Percentiles rank a stretch among this genome's conserved stretches.
Evolutionary conservation across 1,140 invertebrate genomes (phyloP).

Genomic region (Panagrolaimus sp.): DNA sequence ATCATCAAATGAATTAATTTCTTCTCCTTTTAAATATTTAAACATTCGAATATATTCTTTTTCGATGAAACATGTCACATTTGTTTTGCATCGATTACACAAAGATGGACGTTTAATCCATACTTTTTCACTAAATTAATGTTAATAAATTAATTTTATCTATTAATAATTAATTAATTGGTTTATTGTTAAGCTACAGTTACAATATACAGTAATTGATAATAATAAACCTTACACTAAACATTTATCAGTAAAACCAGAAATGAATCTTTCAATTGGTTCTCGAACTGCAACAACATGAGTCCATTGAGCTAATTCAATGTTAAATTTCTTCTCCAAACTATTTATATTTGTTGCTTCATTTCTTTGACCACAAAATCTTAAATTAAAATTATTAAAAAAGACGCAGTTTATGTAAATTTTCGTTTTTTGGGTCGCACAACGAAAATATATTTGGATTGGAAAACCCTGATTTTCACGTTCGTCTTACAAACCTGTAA

Average conservation of each 20-base stretch:
- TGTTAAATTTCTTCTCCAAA: constrained; percentile 16
- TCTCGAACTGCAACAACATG: constrained; percentile 26
- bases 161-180: no score
- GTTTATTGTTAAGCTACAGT: no score
- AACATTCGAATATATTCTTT: constrained; percentile 24
- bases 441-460: no score
- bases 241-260: constrained; percentile 31
- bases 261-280: constrained; percentile 31
- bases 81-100: constrained; percentile 25
- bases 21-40: constrained; percentile 11
- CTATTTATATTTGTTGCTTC: constrained; percentile 16
- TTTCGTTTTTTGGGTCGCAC: not conserved
- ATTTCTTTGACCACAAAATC: constrained; percentile 28
- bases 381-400: constrained; percentile 16
- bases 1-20: constrained; percentile 28
- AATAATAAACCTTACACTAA: not conserved
- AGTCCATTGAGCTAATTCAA: constrained; percentile 20
- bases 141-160: not conserved
- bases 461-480: no score
- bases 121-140: constrained; percentile 14
- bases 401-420: constrained; percentile 18
- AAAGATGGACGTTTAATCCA: constrained; percentile 2
- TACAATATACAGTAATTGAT: no score
- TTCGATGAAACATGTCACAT: constrained; percentile 33
- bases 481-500: no score